phyloP scores from a whole-genome alignment of 2,113 vertebrate genomes.

The Panthera uncia region DNA sequence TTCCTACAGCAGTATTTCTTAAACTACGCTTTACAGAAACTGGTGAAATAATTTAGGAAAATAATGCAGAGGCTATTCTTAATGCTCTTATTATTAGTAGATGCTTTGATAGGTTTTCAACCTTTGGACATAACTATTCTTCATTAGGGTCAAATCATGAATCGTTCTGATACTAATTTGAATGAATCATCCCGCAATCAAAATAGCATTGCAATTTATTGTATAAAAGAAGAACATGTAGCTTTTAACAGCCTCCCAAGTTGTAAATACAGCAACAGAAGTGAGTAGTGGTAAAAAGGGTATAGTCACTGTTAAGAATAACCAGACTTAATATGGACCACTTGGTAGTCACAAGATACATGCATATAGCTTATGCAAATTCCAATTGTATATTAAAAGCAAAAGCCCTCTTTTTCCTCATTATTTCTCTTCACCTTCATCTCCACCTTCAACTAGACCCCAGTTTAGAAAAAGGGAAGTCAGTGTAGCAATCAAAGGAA shows the following conservation, averaged over 20 bases:
- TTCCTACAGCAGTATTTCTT: background rate
- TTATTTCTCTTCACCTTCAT: background rate
- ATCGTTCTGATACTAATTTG: constrained; percentile 28
- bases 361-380: background rate
- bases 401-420: background rate
- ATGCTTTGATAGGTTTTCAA: background rate
- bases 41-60: constrained; percentile 14
- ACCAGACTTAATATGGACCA: background rate
- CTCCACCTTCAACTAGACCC: background rate
- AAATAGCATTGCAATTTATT: background rate
- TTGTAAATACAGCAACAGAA: background rate
- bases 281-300: background rate
- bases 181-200: constrained; percentile 17
- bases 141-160: constrained; percentile 42
- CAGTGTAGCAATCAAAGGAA: background rate
- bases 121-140: background rate
- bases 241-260: background rate
- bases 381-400: background rate
- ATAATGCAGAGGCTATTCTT: background rate
- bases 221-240: background rate
- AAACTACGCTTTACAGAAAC: background rate
- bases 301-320: background rate
- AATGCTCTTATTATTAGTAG: background rate
- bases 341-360: background rate
- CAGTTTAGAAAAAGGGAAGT: background rate